Base-by-base conservation (phyloP, 2,797 vertebrate species). In the Trematomus bernacchii region DNA sequence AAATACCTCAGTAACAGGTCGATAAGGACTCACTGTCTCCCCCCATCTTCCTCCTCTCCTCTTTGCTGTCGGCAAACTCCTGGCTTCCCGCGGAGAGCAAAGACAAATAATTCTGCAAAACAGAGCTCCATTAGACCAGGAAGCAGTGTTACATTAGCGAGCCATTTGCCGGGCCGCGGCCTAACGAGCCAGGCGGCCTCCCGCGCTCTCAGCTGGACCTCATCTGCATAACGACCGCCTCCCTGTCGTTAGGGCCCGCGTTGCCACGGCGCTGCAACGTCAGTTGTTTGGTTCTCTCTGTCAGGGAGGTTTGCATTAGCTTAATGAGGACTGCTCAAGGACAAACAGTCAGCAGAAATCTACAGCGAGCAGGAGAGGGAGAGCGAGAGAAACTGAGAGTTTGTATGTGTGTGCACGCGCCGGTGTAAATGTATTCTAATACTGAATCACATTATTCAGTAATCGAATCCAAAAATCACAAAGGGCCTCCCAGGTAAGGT, bases 291-390 rank as follows among this genome's bases (percentile, higher is more conserved):
- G 97, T 97, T 92, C 97, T 97, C 97, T 97, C 97, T 96, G 96
- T 98, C 97, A 92, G 98, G 97, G 98, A 98, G 97, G 96, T 98
- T 98, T 99, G 98, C 98, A 99, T 99, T 99, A 99, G 97, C 97
- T 97, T 99, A 99, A 99, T 99, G 97, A 99, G 97, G 97, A 97
- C 97, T 97, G 96, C 97, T 97, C 96, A 98, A 99, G 97, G 98
- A 97, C 97, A 97, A 98, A 96, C 97, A 99, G 98, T 99, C 97
- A 99, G 98, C 97, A 98, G 96, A 98, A 94, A 98, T 97, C 97
- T 97, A 97, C 96, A 95, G 86, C 63, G 84, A 86, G 80, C 79
- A 80, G 62, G 65, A 43, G 57, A 10, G 73, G 59, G 85, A 71
- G 83, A 64, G 73, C 48, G 80, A 74, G 76, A 80, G 85, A 72